Evolutionary conservation across 2,888 invertebrate species (phyloP).

Genomic region (Galeopsomyia nigrocyanea): DNA sequence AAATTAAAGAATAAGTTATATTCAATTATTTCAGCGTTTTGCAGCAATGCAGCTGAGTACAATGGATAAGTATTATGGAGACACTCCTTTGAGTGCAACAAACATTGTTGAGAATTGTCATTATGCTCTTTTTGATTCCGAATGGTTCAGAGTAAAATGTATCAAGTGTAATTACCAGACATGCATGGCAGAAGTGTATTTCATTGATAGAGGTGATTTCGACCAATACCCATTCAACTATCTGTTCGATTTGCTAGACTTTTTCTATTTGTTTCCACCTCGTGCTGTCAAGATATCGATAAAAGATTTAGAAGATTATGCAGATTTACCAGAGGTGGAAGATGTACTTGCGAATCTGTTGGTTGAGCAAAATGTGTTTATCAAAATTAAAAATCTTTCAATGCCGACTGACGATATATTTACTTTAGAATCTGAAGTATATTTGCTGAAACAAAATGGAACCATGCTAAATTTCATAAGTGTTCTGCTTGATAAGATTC

Average conservation of each 20-base stretch:
- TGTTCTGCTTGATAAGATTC: conserved; percentile 9
- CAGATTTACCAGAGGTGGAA: conserved; percentile 66
- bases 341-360: conserved; percentile 67
- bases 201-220: conserved; percentile 83
- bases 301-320: conserved; percentile 79
- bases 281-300: conserved; percentile 81
- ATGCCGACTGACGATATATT: background rate
- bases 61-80: too few species aligned
- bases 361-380: conserved; percentile 50
- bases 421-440: conserved; percentile 13
- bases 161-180: conserved; percentile 54
- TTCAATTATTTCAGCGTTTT: too few species aligned
- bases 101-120: conserved; percentile 51
- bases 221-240: conserved; percentile 71
- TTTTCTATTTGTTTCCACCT: conserved; percentile 77
- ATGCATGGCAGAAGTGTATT: conserved; percentile 68
- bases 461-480: conserved; percentile 13
- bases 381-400: background rate
- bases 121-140: conserved; percentile 68
- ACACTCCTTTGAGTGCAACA: too few species aligned
- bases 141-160: conserved; percentile 70
- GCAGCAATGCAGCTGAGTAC: too few species aligned
- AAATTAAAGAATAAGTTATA: too few species aligned
- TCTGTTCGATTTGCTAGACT: conserved; percentile 75
- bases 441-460: conserved; percentile 4